Evolutionary conservation across 2,113 vertebrate genomes (phyloP), one percentile per base, ranked within the genome.

Genomic region (Channa maculata): DNA sequence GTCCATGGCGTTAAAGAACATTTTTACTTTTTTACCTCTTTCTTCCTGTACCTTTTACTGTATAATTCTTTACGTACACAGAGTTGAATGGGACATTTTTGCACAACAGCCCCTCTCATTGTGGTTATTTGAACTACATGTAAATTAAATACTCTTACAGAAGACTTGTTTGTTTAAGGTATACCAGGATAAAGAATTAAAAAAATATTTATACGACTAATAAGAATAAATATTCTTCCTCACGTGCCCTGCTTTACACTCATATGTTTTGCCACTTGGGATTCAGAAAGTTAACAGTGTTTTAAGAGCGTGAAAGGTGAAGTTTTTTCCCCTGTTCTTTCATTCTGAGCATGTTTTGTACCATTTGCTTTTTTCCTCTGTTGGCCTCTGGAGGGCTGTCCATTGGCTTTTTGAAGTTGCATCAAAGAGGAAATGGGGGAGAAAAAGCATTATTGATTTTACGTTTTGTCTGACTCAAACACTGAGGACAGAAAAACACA

Each of bases 401-500:
- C 93, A 89, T 90, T 87, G 84, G 91, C 91, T 93, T 94, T 93
- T 94, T 94, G 93, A 95, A 94, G 94, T 92, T 91, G 84, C 93
- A 94, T 95, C 93, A 95, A 94, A 94, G 93, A 90, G 92, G 93
- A 94, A 93, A 94, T 89, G 86, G 93, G 86, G 86, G 85, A 82
- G 87, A 91, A 89, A 94, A 93, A 86, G 88, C 86, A 86, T 90
- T 95, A 95, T 95, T 93, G 94, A 95, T 95, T 94, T 94, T 94
- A 89, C 91, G 90, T 94, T 95, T 95, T 95, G 94, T 95, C 92
- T 92, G 92, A 93, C 92, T 94, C 89, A 86, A 94, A 94, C 88
- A 88, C 80, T 71, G 83, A 92, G 91, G 91, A 94, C 89, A 93
- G 89, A 92, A 85, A 93, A 89, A 91, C 89, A 89, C 85, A 75